phyloP scores from a whole-genome alignment of 2,888 invertebrate species.

The Elaeidobius kamerunicus region DNA sequence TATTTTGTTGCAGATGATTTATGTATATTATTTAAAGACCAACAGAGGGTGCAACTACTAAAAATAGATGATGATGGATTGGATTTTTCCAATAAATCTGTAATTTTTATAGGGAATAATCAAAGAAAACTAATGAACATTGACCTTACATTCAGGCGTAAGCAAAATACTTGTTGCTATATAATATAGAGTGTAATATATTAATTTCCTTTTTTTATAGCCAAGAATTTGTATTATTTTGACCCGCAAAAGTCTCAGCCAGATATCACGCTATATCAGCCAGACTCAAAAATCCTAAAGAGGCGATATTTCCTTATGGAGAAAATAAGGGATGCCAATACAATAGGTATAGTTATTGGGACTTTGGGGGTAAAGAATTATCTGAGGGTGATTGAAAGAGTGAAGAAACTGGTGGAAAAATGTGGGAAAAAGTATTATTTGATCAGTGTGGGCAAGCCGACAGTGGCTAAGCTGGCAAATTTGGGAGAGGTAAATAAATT shows the following conservation, averaged over 20 bases:
- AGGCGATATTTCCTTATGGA: constrained; percentile 82
- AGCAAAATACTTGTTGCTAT: constrained; percentile 1
- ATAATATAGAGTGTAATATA: too few species aligned
- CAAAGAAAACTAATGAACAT: constrained; percentile 54
- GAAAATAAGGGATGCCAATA: constrained; percentile 85
- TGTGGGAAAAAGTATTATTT: constrained; percentile 87
- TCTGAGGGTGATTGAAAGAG: constrained; percentile 66
- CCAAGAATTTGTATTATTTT: constrained; percentile 57
- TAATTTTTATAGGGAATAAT: constrained; percentile 56
- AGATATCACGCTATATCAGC: constrained; percentile 40
- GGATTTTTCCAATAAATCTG: constrained; percentile 44
- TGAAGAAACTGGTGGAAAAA: constrained; percentile 68
- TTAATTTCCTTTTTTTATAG: constrained; percentile 50
- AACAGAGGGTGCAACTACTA: constrained; percentile 24
- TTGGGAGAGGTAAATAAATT: constrained; percentile 69
- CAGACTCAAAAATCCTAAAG: constrained; percentile 64
- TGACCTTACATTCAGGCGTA: constrained; percentile 43
- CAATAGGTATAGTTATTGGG: constrained; percentile 87
- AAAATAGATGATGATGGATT: constrained; percentile 33
- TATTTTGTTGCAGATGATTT: constrained; percentile 25
- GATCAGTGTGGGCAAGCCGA: constrained; percentile 91
- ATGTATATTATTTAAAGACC: constrained; percentile 19
- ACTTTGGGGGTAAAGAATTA: constrained; percentile 83
- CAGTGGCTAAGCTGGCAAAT: constrained; percentile 92
- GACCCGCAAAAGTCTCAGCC: constrained; percentile 51